Base-by-base conservation (phyloP, 2,888 invertebrate species). In the Falcaria lacertinaria region DNA sequence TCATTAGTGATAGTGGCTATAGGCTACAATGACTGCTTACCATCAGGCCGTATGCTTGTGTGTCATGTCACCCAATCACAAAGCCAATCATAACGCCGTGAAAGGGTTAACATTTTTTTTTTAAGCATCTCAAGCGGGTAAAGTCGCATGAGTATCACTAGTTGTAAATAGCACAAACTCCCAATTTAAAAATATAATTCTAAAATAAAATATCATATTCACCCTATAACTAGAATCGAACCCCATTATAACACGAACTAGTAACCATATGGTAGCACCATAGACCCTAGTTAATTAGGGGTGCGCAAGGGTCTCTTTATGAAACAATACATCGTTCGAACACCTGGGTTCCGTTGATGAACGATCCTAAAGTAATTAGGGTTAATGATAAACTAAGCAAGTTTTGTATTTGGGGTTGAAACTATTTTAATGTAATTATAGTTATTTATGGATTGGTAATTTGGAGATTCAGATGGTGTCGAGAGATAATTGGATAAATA, bases 271-370 rank as follows among this genome's bases (percentile, higher is more conserved):
- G 36, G 17, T 22, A 33, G 33, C 22, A 22, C 37, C 60, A 45
- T 33, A 19, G 45, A 36, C 15, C 37, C 34, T 55, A 44, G 46
- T 52, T 69, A 69, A 75, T 72, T 70, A 71, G 69, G 72, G 74
- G 66, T 57, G 65, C 58, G 43, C 52, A 63, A 60, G 63, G 67
- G 52, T 58, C 64, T 11, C 28, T 7, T 11, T 11, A 28, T 11
- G 58, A 64, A 69, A 69, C 70, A 64, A 78, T 78, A 69, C 70
- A 76, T 77, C 69, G 22, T 67, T 43, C 54, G 34, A 47, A 50
- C 76, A 78, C 78, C 78, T 74, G 78, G 76, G 64, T 51, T 57
- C 41, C 39, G 34, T 66, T 76, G 67, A 78, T 77, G 61, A 59
- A 78, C 78, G 54, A 69, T 57, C 53, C 53, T 60, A 64, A 59